Evolutionary conservation across 2,888 invertebrate genomes (phyloP).

Genomic region (Mechanitis messenoides): DNA sequence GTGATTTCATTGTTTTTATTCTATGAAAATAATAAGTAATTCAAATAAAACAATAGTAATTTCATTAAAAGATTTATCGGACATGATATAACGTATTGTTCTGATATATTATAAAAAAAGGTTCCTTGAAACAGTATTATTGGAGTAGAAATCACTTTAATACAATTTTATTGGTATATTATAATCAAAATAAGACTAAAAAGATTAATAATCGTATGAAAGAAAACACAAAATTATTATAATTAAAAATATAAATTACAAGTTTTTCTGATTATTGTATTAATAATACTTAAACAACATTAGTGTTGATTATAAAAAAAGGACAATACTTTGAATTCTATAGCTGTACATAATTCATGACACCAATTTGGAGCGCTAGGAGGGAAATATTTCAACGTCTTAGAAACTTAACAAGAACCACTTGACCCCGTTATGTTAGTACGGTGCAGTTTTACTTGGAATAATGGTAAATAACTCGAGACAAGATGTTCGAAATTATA

Average conservation of each 20-base stretch:
- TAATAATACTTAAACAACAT: neutral
- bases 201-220: too few relatives aligned
- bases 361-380: conserved; percentile 23
- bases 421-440: conserved; percentile 29
- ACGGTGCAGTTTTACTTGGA: conserved; percentile 19
- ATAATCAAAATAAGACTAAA: too few relatives aligned
- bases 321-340: conserved; percentile 4
- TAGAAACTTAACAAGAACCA: conserved; percentile 25
- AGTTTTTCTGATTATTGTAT: too few relatives aligned
- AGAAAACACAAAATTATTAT: too few relatives aligned
- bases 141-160: conserved; percentile 9
- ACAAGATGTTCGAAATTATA: neutral
- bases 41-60: too few relatives aligned
- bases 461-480: conserved; percentile 13
- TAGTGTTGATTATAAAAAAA: neutral
- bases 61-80: too few relatives aligned
- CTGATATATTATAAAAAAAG: conserved; percentile 6
- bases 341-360: conserved; percentile 17
- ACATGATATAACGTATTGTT: neutral
- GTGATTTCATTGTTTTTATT: too few relatives aligned
- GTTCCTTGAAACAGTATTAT: conserved; percentile 6
- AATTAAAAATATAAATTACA: too few relatives aligned
- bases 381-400: conserved; percentile 30
- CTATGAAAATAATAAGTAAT: too few relatives aligned
- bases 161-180: too few relatives aligned